Base-by-base conservation (phyloP, 2,113 vertebrate species). In the Solenodon paradoxus region DNA sequence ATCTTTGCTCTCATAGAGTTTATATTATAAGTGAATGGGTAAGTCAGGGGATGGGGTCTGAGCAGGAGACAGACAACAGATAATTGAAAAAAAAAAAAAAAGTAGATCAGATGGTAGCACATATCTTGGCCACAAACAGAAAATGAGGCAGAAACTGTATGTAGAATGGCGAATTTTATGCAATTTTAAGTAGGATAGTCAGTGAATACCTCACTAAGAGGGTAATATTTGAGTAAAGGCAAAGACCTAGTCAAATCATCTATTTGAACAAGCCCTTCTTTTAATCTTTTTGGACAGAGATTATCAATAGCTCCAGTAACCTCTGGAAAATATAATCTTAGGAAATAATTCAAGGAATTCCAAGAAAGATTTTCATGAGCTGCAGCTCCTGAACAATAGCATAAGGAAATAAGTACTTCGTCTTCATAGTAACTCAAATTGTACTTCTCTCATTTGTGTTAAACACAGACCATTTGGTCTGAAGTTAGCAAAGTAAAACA, bases 391-490 rank as follows among this genome's bases (percentile, higher is more conserved):
- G 5, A 20, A n/a, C 13, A 68, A 51, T 28, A 53, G 40, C 9
- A 16, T 0, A 1, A 77, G 35, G 53, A 90, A 92, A 75, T 40
- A 45, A 51, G 84, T 5, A 59, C 1, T 7, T 53, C 47, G 77
- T 82, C 61, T 68, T 78, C 40, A 89, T 45, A 93, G 75, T 75
- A 87, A 82, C 51, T 40, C 61, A 77, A 88, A 13, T 26, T 28
- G 8, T 24, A 17, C 32, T 40, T 84, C 64, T 88, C 53, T 71
- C 57, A 68, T 91, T 84, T 79, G 42, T 90, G 71, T 79, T 66
- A 94, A 83, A 59, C 45, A 63, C 71, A 93, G 15, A 64, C 63
- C 55, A 87, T 13, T 75, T 83, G 77, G 42, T 57, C 59, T 92
- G 51, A 71, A 93, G 83, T 92, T 45, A 49, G 3, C 51, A 83